Evolutionary conservation across 2,113 vertebrate species (phyloP).

Genomic region (Edolisoma coerulescens): DNA sequence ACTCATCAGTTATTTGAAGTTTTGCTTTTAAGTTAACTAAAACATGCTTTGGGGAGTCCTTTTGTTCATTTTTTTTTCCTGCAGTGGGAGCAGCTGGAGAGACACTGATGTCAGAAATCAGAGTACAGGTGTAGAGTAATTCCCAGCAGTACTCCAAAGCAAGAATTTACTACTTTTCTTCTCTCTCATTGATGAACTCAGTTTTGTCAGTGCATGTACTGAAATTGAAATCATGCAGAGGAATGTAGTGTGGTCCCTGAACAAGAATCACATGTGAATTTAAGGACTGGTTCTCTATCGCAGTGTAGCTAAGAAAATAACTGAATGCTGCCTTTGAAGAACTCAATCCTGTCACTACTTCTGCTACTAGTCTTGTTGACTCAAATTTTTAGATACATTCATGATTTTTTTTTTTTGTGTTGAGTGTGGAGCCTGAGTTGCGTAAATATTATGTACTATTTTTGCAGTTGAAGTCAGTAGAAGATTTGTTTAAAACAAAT

Average conservation of each 20-base stretch:
- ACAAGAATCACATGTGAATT: background rate
- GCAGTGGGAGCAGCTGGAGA: background rate
- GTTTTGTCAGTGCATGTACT: background rate
- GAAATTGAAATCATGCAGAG: background rate
- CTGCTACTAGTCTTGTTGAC: background rate
- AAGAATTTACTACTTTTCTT: background rate
- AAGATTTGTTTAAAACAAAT: background rate
- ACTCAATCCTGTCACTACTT: background rate
- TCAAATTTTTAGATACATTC: background rate
- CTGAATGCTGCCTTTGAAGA: background rate
- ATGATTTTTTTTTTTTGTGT: background rate
- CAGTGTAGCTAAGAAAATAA: background rate
- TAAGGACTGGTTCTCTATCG: background rate
- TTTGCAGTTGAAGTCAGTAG: background rate
- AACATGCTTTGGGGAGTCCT: background rate
- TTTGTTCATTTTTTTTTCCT: background rate
- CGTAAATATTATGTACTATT: background rate
- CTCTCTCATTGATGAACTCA: rapidly evolving
- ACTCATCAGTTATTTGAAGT: background rate
- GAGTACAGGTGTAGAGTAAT: background rate
- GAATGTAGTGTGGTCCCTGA: background rate
- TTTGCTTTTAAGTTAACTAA: background rate
- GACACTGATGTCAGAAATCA: background rate
- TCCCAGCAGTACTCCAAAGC: background rate
- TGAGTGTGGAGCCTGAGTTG: background rate